These are phyloP conservation scores for Mimachlamys varia DNA, from an alignment of 2,888 invertebrate genomes.

Conservation along the genomic window DNA sequence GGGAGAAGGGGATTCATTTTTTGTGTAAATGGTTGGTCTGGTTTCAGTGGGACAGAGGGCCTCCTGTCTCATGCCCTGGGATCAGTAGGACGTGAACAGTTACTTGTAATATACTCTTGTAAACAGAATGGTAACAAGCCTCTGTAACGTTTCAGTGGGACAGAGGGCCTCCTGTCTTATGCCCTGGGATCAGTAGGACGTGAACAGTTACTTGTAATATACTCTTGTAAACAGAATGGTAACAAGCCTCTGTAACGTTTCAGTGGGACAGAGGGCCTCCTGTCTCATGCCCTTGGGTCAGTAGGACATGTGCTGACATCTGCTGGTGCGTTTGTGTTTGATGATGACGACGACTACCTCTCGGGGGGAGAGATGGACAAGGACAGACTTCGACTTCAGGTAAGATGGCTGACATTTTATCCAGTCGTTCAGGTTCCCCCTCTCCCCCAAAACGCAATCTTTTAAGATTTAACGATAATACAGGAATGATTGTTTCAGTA, in stretches of 20 bases:
- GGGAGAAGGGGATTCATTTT: too few species aligned
- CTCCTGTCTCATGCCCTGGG: slow-evolving; percentile 67
- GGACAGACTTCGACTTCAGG: slow-evolving; percentile 86
- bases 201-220: too few species aligned
- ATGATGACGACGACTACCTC: slow-evolving; percentile 73
- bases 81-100: slow-evolving; percentile 70
- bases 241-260: too few species aligned
- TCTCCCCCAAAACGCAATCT: too few species aligned
- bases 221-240: too few species aligned
- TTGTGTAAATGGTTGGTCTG: too few species aligned
- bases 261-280: slow-evolving; percentile 55
- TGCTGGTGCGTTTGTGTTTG: slow-evolving; percentile 76
- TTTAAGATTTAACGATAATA: too few species aligned
- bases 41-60: slow-evolving; percentile 48
- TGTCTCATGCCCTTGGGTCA: slow-evolving; percentile 67
- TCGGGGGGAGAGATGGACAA: slow-evolving; percentile 85
- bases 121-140: too few species aligned
- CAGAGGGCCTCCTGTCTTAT: slow-evolving; percentile 60
- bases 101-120: too few species aligned
- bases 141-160: slow-evolving; percentile 43
- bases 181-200: slow-evolving; percentile 71
- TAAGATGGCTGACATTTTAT: slow-evolving; percentile 80
- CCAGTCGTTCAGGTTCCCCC: too few species aligned
- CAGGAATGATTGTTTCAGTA: too few species aligned
- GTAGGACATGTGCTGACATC: slow-evolving; percentile 70